Percentiles rank a stretch among this genome's conserved stretches.
phyloP scores from a whole-genome alignment of 2,113 vertebrate species.

The Anhinga rufa region DNA sequence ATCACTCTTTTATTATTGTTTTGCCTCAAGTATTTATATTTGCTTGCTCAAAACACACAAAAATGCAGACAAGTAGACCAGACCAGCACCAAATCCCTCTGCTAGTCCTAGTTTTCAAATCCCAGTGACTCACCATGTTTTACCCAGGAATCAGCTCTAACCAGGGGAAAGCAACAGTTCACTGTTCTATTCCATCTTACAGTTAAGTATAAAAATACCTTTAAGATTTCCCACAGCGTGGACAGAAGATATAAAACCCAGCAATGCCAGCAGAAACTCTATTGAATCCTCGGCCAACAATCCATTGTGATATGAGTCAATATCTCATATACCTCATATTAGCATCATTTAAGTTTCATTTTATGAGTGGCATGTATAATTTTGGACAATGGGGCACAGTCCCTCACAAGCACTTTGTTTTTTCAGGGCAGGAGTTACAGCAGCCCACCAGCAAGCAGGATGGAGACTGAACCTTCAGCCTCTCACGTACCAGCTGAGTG shows the following conservation, averaged over 20 bases:
- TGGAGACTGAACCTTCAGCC: not conserved
- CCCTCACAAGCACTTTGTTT: not conserved
- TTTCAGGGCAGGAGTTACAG: not conserved
- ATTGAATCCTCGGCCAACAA: not conserved
- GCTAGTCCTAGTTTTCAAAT: not conserved
- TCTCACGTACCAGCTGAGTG: not conserved
- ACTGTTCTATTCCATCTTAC: not conserved
- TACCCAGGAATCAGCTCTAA: not conserved
- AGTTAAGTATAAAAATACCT: not conserved
- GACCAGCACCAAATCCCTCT: not conserved
- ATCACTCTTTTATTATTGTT: not conserved
- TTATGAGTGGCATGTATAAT: not conserved
- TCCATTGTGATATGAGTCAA: not conserved
- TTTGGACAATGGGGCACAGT: not conserved
- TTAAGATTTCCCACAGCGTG: not conserved
- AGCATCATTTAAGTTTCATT: not conserved
- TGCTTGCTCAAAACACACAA: not conserved
- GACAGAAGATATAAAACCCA: not conserved
- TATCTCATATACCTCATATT: not conserved
- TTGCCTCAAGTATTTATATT: not conserved
- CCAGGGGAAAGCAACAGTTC: not conserved
- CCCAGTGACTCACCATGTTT: not conserved
- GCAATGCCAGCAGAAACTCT: not conserved
- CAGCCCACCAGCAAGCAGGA: not conserved
- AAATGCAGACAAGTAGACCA: not conserved